These are phyloP conservation scores for Gobiocypris rarus DNA, from an alignment of 2,113 vertebrate species.

Conservation along the genomic window DNA sequence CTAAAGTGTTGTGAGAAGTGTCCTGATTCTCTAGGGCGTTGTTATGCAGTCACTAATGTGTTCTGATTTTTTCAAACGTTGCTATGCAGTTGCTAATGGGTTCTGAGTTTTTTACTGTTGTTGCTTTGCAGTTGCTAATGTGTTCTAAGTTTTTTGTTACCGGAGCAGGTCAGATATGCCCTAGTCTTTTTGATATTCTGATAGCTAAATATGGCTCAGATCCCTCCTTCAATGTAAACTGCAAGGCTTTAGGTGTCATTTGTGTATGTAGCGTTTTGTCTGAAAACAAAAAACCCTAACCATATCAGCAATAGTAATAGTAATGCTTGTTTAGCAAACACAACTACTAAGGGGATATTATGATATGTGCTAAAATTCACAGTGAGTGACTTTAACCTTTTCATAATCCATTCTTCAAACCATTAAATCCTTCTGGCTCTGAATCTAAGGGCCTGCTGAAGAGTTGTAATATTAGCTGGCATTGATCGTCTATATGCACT, in stretches of 20 bases:
- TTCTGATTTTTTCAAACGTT: too few species aligned
- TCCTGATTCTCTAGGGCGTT: background rate
- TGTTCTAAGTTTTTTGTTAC: background rate
- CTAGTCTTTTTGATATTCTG: background rate
- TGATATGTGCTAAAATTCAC: conserved; percentile 5
- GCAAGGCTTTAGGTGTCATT: background rate
- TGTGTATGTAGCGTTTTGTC: too few species aligned
- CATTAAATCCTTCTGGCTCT: background rate
- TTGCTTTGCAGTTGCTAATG: too few species aligned
- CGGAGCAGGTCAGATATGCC: background rate
- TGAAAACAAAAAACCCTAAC: background rate
- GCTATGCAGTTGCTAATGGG: too few species aligned
- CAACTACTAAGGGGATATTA: too few species aligned
- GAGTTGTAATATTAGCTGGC: conserved; percentile 6
- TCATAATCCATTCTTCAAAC: background rate
- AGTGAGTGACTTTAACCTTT: conserved; percentile 34
- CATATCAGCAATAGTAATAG: background rate
- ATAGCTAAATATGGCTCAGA: background rate
- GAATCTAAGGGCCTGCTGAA: background rate
- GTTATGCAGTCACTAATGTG: background rate
- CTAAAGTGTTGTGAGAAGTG: too few species aligned
- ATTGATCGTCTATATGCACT: conserved; percentile 4
- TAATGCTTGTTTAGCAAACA: conserved; percentile 4
- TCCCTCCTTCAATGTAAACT: background rate
- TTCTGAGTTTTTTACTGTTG: background rate